These are phyloP conservation scores for Neocrepidodera transversa DNA, from an alignment of 2,888 invertebrate genomes.

Conservation along the genomic window DNA sequence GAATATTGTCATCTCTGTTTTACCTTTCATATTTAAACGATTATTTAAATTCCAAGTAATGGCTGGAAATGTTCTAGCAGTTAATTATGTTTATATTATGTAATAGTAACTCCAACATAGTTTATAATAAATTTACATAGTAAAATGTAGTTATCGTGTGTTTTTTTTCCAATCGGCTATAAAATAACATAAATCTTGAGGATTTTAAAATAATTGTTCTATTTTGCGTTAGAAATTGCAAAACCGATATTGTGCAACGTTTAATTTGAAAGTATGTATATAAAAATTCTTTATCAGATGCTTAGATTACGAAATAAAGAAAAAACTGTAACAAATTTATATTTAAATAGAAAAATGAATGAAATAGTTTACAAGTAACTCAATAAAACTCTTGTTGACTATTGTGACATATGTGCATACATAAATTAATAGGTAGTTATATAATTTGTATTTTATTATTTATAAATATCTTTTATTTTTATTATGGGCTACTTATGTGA, in stretches of 20 bases:
- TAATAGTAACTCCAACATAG: conserved; percentile 22
- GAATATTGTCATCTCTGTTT: too few species aligned
- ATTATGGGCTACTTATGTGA: too few species aligned
- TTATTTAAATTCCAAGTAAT: conserved; percentile 20
- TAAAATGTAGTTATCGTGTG: conserved; percentile 20
- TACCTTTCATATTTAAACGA: conserved; percentile 8
- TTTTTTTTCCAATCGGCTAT: conserved; percentile 4
- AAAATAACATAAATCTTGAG: conserved; percentile 18
- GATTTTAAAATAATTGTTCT: conserved; percentile 23
- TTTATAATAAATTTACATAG: conserved; percentile 27
- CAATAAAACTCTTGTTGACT: too few species aligned
- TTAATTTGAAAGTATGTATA: conserved; percentile 6
- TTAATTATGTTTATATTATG: conserved; percentile 28
- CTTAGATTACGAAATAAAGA: background rate
- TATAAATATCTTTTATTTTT: too few species aligned
- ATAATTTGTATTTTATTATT: too few species aligned
- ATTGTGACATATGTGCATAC: too few species aligned
- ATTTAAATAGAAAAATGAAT: background rate
- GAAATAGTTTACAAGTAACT: too few species aligned
- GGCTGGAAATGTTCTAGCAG: conserved; percentile 18
- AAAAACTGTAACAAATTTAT: background rate
- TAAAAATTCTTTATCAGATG: conserved; percentile 12
- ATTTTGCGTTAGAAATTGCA: conserved; percentile 11
- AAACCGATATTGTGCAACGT: conserved; percentile 3
- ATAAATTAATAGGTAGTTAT: too few species aligned